A percentile compares a stretch with the other conserved stretches of the same genome.
Evolutionary conservation across 2,888 invertebrate species (phyloP).

Genomic region (Lithophane semibrunnea): DNA sequence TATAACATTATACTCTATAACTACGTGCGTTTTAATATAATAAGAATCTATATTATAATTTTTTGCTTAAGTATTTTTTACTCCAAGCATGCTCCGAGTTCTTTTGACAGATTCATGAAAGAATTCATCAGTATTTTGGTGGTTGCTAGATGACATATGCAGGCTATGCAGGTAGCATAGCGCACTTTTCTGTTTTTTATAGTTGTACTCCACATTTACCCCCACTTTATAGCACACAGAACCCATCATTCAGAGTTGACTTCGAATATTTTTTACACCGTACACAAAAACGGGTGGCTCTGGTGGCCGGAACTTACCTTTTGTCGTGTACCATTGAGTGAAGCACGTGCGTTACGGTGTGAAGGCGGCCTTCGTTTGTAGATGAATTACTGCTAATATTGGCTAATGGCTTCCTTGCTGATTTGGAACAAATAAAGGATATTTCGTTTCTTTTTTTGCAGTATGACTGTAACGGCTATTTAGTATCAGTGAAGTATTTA

Average conservation of each 20-base stretch:
- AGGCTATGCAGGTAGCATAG: too few species aligned
- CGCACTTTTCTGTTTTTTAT: neutral
- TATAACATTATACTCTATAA: neutral
- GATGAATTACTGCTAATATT: slow-evolving; percentile 47
- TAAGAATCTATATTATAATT: neutral
- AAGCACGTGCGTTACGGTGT: slow-evolving; percentile 74
- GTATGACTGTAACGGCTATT: neutral
- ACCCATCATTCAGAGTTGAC: slow-evolving; percentile 34
- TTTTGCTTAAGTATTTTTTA: neutral
- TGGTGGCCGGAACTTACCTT: slow-evolving; percentile 72
- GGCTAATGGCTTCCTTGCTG: slow-evolving; percentile 26
- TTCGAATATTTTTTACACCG: slow-evolving; percentile 52
- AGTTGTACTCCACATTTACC: neutral
- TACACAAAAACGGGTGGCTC: slow-evolving; percentile 63
- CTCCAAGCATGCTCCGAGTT: neutral
- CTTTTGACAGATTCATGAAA: neutral
- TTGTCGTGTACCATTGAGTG: slow-evolving; percentile 67
- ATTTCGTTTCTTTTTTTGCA: neutral
- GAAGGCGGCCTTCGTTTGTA: slow-evolving; percentile 53
- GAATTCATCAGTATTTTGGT: neutral
- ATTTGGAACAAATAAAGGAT: neutral
- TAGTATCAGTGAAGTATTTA: neutral
- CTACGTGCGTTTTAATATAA: neutral
- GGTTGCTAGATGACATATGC: neutral
- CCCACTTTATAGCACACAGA: slow-evolving; percentile 40